Percentiles rank a stretch among this genome's conserved stretches.
These are phyloP conservation scores for Crax fasciolata DNA, from an alignment of 2,797 vertebrate species.

Conservation along the genomic window DNA sequence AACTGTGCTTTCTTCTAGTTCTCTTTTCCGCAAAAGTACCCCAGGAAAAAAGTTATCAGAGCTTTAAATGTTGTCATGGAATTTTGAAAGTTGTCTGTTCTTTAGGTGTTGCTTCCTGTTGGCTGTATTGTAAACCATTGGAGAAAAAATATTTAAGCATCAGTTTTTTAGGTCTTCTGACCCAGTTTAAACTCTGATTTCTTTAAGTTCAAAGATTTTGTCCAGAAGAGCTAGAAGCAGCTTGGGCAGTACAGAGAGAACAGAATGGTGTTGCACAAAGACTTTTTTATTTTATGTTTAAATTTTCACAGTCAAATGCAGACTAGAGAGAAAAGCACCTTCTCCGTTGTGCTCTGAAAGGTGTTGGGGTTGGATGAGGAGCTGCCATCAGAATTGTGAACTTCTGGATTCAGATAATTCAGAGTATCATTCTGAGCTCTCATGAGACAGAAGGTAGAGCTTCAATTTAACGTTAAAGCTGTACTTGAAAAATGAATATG, in stretches of 20 bases:
- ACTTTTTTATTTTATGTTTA: background rate
- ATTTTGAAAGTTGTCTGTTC: background rate
- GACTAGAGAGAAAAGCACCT: background rate
- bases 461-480: background rate
- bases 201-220: background rate
- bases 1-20: background rate
- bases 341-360: background rate
- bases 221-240: background rate
- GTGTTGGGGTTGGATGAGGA: background rate
- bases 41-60: background rate
- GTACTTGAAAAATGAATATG: background rate
- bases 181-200: background rate
- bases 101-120: background rate
- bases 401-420: background rate
- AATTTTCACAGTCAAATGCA: background rate
- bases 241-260: background rate
- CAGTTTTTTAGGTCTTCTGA: background rate
- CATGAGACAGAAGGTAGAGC: background rate
- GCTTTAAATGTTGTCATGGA: background rate
- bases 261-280: background rate
- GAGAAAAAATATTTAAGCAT: background rate
- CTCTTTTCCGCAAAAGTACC: background rate
- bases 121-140: rapidly evolving
- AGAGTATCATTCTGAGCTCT: background rate
- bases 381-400: background rate